Percentiles rank a stretch among this genome's conserved stretches.
Conservation (phyloP, 2,888 invertebrate species). For the Torymus auratus region DNA sequence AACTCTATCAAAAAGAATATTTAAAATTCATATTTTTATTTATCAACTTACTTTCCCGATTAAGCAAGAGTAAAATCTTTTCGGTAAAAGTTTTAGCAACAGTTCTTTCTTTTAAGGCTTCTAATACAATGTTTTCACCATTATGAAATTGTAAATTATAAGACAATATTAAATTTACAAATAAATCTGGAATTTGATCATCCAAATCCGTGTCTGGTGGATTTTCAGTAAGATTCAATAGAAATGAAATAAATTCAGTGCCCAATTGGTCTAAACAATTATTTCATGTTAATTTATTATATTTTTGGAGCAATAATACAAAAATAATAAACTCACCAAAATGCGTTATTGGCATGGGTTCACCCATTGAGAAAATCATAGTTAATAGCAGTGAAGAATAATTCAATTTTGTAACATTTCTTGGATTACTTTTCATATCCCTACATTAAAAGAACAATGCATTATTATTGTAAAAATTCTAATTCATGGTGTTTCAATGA, state of each 20-base stretch:
- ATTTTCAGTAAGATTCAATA: slow-evolving; percentile 89
- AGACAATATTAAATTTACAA: slow-evolving; percentile 89
- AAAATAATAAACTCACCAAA: slow-evolving; percentile 81
- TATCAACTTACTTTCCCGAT: slow-evolving; percentile 87
- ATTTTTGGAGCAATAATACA: too few relatives aligned
- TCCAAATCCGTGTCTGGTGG: slow-evolving; percentile 89
- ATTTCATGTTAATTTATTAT: too few relatives aligned
- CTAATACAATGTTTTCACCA: slow-evolving; percentile 84
- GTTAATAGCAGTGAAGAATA: slow-evolving; percentile 90
- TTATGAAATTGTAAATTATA: slow-evolving; percentile 91
- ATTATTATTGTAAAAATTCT: neutral
- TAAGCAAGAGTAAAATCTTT: slow-evolving; percentile 90
- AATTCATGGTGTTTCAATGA: neutral
- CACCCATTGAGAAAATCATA: slow-evolving; percentile 93
- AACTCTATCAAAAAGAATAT: neutral
- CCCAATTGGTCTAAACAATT: slow-evolving; percentile 88
- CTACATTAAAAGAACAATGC: slow-evolving; percentile 73
- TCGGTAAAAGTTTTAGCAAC: slow-evolving; percentile 93
- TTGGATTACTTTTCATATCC: slow-evolving; percentile 88
- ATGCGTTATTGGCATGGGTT: slow-evolving; percentile 91
- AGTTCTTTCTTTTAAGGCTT: slow-evolving; percentile 83
- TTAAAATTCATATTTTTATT: neutral
- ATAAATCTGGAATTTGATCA: slow-evolving; percentile 90
- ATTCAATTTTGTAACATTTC: slow-evolving; percentile 87
- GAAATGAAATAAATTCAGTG: slow-evolving; percentile 86